Evolutionary conservation across 2,797 vertebrate species (phyloP), one percentile per base, ranked within the genome.

Genomic region (Anguilla marmorata): DNA sequence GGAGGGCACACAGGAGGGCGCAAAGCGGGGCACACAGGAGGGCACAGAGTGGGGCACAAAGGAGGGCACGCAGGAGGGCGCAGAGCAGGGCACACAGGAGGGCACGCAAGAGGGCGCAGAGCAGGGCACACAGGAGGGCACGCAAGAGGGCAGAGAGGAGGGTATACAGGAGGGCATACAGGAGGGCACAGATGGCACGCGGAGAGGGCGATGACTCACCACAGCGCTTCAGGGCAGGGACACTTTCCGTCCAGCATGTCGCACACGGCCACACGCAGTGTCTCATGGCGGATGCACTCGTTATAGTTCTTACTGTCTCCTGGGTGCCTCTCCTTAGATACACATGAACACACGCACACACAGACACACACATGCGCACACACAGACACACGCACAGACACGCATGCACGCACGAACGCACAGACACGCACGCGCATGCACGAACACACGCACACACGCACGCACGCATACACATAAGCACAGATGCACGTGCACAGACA

Each of bases 271-370:
- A 99, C 98, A 56, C 98, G 95, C 95, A 99, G 96, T 87, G 98
- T 99, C 92, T 99, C 98, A 9, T 99, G 98, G 85, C 98, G 97
- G 91, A 99, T 99, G 88, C 98, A 99, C 95, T 99, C 98, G 0
- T 99, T 99, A 91, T 99, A 99, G 94, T 98, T 99, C 95, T 99
- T 99, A 92, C 98, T 99, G 95, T 99, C 98, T 82, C 98, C 98
- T 0, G 98, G 98, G 93, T 99, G 98, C 86, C 98, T 97, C 93
- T 99, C 98, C 98, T 99, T 91, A 63, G 0, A 82, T 56, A 88
- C 1, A 89, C 5, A 90, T 14, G 84, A 6, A 37, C 24, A 27
- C 19, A 52, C 60, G 33, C 63, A 88, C 69, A 88, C 27, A 1
- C 8, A 6, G 0, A 50, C 2, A 50, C 27, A 21, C 7, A 14